Base-by-base conservation (phyloP, 2,797 vertebrate species). In the Cyclopterus lumpus region DNA sequence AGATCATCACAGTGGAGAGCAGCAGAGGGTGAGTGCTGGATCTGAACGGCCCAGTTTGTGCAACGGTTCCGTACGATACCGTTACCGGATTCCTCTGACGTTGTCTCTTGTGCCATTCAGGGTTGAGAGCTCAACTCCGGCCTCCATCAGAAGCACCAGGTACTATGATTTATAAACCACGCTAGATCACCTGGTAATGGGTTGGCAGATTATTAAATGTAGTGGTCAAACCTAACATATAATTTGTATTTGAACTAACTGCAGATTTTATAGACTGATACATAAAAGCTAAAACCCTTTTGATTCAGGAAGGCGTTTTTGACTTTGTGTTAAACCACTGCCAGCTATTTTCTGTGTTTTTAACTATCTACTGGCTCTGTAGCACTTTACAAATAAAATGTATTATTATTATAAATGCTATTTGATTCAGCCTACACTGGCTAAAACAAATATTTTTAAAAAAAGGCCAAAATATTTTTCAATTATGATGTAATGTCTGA, bases 81-180 rank as follows among this genome's bases (percentile, higher is more conserved):
- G 18, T 30, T 28, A 24, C 4, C n/a, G 2, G 2, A 64, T 79
- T 62, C 12, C 28, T 51, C 46, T 74, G 15, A 77, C 28, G 2
- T 48, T 71, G 36, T 58, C 8, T 6, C 76, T 64, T 70, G 5
- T 78, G 54, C 20, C 34, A 10, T 86, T 65, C 64, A 93, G 93
- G 54, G 55, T 4, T 36, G 67, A 77, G 9, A 86, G 62, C 24
- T 74, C 86, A 59, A 42, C 61, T 42, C 34, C 87, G 3, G 70
- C 80, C 18, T 88, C 78, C 65, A 88, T 67, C 24, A 91, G 57
- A 67, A 64, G 28, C 44, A 79, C 38, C 75, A 93, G 93, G 94
- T 95, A 90, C 85, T 24, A 55, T 40, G 3, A 20, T 44, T 1
- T 36, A 12, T 30, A 32, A 36, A 24, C 14, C 30, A 67, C 6